Evolutionary conservation across 2,113 vertebrate genomes (phyloP).

Genomic region (Pavo muticus): DNA sequence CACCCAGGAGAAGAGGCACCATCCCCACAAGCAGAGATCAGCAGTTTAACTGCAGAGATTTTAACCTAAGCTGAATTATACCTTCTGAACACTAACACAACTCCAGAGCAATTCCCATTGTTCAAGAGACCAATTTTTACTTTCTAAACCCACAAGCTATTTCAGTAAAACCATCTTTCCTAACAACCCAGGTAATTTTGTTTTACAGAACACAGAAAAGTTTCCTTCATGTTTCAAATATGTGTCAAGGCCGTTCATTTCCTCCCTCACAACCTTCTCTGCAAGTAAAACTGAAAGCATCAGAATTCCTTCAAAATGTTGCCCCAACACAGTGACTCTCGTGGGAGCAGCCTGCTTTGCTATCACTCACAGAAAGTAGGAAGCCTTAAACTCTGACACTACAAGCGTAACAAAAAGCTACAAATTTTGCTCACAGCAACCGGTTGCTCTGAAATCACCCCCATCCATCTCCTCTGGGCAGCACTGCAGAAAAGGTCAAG

Average conservation of each 20-base stretch:
- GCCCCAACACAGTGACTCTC: not conserved
- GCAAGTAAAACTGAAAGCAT: not conserved
- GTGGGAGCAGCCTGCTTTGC: not conserved
- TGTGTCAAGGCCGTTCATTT: not conserved
- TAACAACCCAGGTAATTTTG: not conserved
- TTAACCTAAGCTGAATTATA: not conserved
- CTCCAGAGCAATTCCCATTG: not conserved
- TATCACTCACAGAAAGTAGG: not conserved
- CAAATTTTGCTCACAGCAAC: not conserved
- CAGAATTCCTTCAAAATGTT: constrained; percentile 26
- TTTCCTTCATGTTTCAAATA: not conserved
- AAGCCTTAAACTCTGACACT: not conserved
- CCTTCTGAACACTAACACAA: not conserved
- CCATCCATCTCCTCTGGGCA: not conserved
- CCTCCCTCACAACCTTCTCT: constrained; percentile 6
- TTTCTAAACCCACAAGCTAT: constrained; percentile 8
- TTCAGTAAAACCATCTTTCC: not conserved
- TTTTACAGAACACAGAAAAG: not conserved
- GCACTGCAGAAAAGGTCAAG: not conserved
- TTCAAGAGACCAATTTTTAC: not conserved
- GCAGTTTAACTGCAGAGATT: not conserved
- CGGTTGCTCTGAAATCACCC: not conserved
- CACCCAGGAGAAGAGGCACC: accelerated
- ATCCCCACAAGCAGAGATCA: not conserved
- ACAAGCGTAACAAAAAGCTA: constrained; percentile 15